Evolutionary conservation across 2,113 vertebrate genomes (phyloP).

Genomic region (Paracanthobrama guichenoti): DNA sequence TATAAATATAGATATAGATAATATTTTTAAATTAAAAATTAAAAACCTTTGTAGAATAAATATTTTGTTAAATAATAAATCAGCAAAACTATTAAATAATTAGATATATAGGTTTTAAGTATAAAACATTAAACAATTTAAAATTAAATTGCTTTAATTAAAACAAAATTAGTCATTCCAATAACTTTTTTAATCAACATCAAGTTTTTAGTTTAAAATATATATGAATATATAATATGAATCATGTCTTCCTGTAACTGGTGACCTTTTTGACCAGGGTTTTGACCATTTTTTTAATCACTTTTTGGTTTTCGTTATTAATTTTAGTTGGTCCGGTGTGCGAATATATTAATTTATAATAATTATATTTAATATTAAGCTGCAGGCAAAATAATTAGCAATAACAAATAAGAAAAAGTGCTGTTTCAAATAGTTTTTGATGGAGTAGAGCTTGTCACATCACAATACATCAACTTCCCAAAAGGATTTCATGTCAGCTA

Average conservation of each 20-base stretch:
- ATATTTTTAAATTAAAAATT: neutral
- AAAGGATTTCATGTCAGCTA: neutral
- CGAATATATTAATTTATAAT: no score
- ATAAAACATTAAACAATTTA: neutral
- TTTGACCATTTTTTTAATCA: neutral
- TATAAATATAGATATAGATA: neutral
- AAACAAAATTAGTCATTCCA: neutral
- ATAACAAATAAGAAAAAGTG: neutral
- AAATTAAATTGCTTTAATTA: neutral
- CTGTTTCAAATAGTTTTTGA: neutral
- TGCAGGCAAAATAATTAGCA: neutral
- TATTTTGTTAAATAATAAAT: no score
- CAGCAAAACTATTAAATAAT: neutral
- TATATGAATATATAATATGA: neutral
- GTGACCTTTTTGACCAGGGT: neutral
- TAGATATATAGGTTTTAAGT: neutral
- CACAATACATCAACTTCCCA: neutral
- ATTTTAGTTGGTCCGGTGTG: neutral
- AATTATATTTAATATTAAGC: neutral
- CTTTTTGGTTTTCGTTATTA: neutral
- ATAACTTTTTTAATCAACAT: neutral
- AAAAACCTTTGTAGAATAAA: no score
- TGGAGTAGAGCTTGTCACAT: neutral
- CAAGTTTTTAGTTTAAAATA: neutral
- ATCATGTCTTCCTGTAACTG: neutral